phyloP scores from a whole-genome alignment of 2,113 vertebrate genomes.

The Phyllopteryx taeniolatus region DNA sequence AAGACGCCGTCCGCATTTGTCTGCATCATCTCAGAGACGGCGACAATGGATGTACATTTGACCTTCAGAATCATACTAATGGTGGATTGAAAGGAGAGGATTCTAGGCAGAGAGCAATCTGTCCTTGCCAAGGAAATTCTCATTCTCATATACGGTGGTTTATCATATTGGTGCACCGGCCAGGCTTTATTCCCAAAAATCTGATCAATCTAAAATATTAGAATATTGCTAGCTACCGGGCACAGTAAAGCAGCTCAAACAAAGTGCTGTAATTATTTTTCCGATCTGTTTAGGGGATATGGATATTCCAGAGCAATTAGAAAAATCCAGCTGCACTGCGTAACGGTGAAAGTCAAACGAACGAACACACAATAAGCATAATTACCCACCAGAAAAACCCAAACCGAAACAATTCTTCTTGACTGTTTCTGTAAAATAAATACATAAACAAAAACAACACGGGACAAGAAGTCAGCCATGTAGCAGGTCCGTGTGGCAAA shows the following conservation, averaged over 20 bases:
- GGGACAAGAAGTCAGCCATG: background rate
- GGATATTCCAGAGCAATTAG: no score
- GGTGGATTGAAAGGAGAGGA: background rate
- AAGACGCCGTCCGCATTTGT: constrained; percentile 87
- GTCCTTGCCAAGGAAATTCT: background rate
- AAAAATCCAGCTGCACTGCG: no score
- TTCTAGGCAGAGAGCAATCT: background rate
- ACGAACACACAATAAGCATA: no score
- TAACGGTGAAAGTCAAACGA: no score
- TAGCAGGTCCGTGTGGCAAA: background rate
- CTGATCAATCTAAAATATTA: no score
- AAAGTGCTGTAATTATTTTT: no score
- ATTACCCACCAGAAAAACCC: no score
- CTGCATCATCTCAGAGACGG: constrained; percentile 85
- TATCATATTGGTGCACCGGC: background rate
- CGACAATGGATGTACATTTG: background rate
- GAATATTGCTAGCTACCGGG: no score
- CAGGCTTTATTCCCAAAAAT: background rate
- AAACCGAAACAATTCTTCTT: no score
- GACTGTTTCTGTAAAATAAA: background rate
- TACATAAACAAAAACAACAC: background rate
- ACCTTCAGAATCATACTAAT: background rate
- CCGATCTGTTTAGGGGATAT: no score
- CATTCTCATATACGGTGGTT: background rate
- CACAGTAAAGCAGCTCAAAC: no score